These are phyloP conservation scores for Tapirus terrestris DNA, from an alignment of 2,113 vertebrate species.

Conservation along the genomic window DNA sequence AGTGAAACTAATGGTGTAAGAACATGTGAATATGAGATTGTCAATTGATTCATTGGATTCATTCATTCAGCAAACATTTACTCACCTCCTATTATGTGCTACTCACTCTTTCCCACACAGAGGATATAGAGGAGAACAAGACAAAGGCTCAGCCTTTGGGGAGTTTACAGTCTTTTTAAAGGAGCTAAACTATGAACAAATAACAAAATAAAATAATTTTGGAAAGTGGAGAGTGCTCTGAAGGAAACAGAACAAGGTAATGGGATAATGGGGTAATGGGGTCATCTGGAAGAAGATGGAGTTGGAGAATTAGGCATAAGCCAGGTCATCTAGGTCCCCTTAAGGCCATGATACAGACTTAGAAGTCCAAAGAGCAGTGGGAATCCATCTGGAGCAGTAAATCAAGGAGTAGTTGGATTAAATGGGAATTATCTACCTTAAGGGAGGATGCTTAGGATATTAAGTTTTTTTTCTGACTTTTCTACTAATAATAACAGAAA, in stretches of 20 bases:
- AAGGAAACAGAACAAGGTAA: background rate
- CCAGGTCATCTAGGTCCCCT: background rate
- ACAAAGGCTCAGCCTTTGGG: background rate
- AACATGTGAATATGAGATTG: background rate
- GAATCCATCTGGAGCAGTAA: background rate
- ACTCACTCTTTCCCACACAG: background rate
- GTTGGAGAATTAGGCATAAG: background rate
- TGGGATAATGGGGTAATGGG: background rate
- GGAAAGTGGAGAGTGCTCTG: background rate
- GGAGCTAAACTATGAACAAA: background rate
- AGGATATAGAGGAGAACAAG: background rate
- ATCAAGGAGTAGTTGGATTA: background rate
- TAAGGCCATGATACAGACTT: background rate
- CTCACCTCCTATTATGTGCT: background rate
- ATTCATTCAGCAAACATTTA: background rate
- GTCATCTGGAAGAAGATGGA: background rate
- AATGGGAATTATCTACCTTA: background rate
- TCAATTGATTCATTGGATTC: background rate
- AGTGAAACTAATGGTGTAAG: background rate
- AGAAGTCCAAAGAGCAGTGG: background rate
- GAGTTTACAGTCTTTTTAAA: background rate
- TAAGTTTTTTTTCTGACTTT: background rate
- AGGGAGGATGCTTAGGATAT: background rate
- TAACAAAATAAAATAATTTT: background rate
- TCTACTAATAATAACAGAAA: background rate